Base-by-base conservation (phyloP, 1,140 invertebrate species). In the Drosophila funebris region DNA sequence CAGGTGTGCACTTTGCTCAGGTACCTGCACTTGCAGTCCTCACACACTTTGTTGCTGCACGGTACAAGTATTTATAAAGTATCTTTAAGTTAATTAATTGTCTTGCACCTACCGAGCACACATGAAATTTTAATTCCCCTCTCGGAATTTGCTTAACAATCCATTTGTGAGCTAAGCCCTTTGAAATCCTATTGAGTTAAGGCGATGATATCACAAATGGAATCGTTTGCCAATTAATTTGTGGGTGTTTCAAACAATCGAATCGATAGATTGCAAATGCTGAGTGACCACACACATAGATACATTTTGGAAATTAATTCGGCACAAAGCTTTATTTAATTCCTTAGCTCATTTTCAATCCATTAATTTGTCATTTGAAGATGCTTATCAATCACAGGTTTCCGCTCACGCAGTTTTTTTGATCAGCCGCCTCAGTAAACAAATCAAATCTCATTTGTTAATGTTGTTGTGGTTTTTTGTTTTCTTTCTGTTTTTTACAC, bases 331-430 rank as follows among this genome's bases (percentile, higher is more conserved):
- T 54, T 66, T 36, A 43, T 44, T 71, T 69, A 63, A 71, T 74
- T 43, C 52, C 22, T 72, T 29, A 14, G 24, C 29, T 43, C 27
- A 18, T 56, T 62, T 58, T 31, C 68, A 73, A 78, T 80, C 78
- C 79, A 80, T 80, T 80, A 80, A 80, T 80, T 80, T 80, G 77
- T 76, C 77, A 80, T 80, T 80, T 80, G 77, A 33, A 31, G 72
- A 79, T 76, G 77, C 53, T 67, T 80, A 80, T 73, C 67, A 80
- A 73, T 80, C 68, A 80, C 52, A 73, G 62, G 68, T 76, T 80
- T 80, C 78, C 78, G 77, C 36, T 48, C 33, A 74, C 14, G 24
- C 31, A 50, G 61, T 41, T 54, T 27, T 68, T 57, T 36, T 33
- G 13, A 36, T 36, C 54, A 53, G 56, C 56, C 54, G 50, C 43